phyloP scores from a whole-genome alignment of 2,888 invertebrate species.

The Eilema sororculum region DNA sequence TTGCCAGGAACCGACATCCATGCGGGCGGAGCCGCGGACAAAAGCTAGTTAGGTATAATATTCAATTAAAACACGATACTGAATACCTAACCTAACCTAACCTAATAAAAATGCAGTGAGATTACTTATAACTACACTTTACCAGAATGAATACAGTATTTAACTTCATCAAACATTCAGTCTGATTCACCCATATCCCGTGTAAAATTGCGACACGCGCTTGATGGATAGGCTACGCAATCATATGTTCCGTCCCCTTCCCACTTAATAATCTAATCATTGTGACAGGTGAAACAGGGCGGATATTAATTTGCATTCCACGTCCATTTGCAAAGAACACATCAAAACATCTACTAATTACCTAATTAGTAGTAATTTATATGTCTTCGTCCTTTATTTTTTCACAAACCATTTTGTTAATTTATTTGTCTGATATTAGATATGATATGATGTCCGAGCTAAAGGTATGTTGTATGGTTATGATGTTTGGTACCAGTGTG shows the following conservation, averaged over 20 bases:
- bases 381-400: not conserved
- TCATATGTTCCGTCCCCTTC: constrained; percentile 28
- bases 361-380: constrained; percentile 44
- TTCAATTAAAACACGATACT: too few species aligned
- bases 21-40: too few species aligned
- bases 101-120: not conserved
- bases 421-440: too few species aligned
- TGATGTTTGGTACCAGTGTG: too few species aligned
- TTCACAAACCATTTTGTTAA: not conserved
- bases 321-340: constrained; percentile 34
- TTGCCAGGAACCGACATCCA: too few species aligned
- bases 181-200: constrained; percentile 16
- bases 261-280: constrained; percentile 55
- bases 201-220: constrained; percentile 34
- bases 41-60: too few species aligned
- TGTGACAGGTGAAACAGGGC: constrained; percentile 55
- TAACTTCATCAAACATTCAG: not conserved
- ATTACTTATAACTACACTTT: not conserved
- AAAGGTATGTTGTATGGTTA: too few species aligned
- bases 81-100: too few species aligned
- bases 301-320: constrained; percentile 61
- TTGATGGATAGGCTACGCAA: constrained; percentile 49
- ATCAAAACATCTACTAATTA: too few species aligned
- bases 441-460: too few species aligned
- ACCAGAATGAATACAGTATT: not conserved